Conservation (phyloP, 2,113 vertebrate genomes). For the Bujurquina vittata region DNA sequence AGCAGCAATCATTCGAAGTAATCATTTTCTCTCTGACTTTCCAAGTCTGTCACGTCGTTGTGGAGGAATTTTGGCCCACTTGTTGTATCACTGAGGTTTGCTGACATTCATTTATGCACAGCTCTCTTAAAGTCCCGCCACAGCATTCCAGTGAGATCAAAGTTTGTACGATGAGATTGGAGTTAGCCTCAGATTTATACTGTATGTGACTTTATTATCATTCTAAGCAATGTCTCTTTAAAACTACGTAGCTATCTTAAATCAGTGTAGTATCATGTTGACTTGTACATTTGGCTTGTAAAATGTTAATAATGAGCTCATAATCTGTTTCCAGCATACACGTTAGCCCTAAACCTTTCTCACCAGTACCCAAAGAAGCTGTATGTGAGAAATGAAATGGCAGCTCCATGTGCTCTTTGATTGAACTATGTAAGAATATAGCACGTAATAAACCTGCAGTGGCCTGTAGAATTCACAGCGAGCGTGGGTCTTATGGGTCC, state of each 20-base stretch:
- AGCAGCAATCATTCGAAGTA: too few relatives aligned
- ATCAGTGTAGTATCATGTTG: neutral
- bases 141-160: neutral
- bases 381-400: neutral
- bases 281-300: neutral
- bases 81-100: accelerated
- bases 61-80: neutral
- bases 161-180: neutral
- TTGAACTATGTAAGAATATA: neutral
- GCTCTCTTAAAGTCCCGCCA: too few relatives aligned
- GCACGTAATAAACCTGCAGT: neutral
- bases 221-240: neutral
- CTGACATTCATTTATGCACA: neutral
- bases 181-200: neutral
- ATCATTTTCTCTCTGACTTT: neutral
- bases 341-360: neutral
- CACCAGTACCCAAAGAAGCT: neutral
- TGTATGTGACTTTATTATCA: neutral
- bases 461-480: accelerated
- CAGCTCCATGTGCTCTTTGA: neutral
- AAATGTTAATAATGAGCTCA: neutral
- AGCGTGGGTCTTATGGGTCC: neutral
- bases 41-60: neutral
- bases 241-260: neutral
- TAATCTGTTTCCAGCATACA: neutral